Evolutionary conservation across 2,888 invertebrate genomes (phyloP), one percentile per base, ranked within the genome.

Genomic region (Limnephilus auricula): DNA sequence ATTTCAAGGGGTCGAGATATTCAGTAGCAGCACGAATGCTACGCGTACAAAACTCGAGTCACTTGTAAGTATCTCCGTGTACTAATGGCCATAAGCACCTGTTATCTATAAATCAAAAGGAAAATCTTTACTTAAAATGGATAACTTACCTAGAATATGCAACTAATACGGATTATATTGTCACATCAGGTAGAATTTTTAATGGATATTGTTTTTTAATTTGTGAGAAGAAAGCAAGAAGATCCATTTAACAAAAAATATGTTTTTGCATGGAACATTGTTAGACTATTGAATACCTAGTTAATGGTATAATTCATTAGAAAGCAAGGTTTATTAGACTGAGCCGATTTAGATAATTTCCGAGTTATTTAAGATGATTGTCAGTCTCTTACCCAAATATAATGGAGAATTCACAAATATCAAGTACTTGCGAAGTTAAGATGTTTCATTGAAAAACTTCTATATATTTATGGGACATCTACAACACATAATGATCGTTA

Each of bases 301-400:
- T 65, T 65, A 65, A 2, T 5, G n/a, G 25, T 40, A 40, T 1
- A 40, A 12, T 40, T 65, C 1, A 65, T 25, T 10, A 65, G 65
- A 65, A 65, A 40, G 13, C 30, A 30, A 40, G 30, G 3, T 85
- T n/a, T 30, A 30, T 45, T 86, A 87, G 65, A 88, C 87, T 78
- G 87, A 88, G 37, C 79, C 50, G 78, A 78, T 78, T 79, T 13
- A 34, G 79, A 85, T 45, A 37, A n/a, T 85, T 30, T 40, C 40
- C n/a, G 78, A 88, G 78, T 88, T 88, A 90, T 91, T 90, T 90
- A 93, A 93, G 91, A 93, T 93, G 93, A 93, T 93, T 93, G 93
- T 93, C 93, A 92, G 93, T 92, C 92, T 92, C 92, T 92, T 93
- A 93, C 93, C 92, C 93, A 90, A 93, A 91, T 87, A 89, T 83